Base-by-base conservation (phyloP, 2,888 invertebrate genomes). In the Microctonus hyperodae region DNA sequence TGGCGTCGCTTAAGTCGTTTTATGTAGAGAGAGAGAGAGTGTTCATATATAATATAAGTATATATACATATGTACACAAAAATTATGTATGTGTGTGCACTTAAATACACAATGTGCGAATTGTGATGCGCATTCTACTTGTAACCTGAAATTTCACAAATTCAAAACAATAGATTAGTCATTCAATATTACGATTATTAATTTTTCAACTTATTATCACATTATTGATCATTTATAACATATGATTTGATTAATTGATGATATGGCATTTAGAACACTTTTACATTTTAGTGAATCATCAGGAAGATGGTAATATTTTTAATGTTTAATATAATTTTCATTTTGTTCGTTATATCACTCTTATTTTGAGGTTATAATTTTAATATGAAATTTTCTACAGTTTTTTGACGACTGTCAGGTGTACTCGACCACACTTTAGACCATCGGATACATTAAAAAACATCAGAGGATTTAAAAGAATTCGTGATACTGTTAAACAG, bases 181-280 rank as follows among this genome's bases (percentile, higher is more conserved):
- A 44, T 31, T 16, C 3, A 11, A 9, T 22, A 6, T 16, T 50
- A 5, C 50, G 20, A 50, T 23, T 31, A 50, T 44, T 23, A 50
- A 50, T 48, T n/a, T n/a, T n/a, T n/a, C n/a, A n/a, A n/a, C n/a
- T n/a, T n/a, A n/a, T n/a, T n/a, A n/a, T n/a, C n/a, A n/a, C n/a
- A n/a, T n/a, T n/a, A n/a, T n/a, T n/a, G n/a, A 7, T 50, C 11
- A 51, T 13, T 2, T 23, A 25, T 33, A 31, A 35, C 22, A 28
- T 20, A 33, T 53, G 13, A 31, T 20, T 44, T 44, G 6, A 44
- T 44, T 44, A n/a, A 2, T 6, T 2, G 6, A 20, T 44, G 6
- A 16, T 9, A 81, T 81, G 79, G 76, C 77, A 61, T 59, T 72
- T 37, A 74, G 74, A 59, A 72, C 74, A 25, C 71, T 81, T 55